phyloP scores from a whole-genome alignment of 2,797 vertebrate species.

The Macropodus opercularis region DNA sequence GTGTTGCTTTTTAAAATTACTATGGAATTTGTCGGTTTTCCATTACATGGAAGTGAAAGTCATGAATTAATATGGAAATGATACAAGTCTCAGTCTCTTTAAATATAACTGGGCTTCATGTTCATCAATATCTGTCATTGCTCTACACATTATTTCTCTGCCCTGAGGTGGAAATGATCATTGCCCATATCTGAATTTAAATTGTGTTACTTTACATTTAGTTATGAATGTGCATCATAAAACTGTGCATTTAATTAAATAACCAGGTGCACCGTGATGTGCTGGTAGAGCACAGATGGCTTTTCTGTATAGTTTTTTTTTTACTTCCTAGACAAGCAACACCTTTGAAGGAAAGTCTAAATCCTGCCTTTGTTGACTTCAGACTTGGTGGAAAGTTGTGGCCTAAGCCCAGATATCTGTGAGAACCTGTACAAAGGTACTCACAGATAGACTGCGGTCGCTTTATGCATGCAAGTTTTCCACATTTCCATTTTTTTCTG shows the following conservation, averaged over 20 bases:
- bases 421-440: constrained; percentile 40
- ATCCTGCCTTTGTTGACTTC: constrained; percentile 38
- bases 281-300: not conserved
- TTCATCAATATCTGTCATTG: constrained; percentile 26
- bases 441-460: constrained; percentile 30
- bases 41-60: too few relatives aligned
- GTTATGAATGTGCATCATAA: not conserved
- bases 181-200: too few relatives aligned
- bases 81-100: constrained; percentile 6
- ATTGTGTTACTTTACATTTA: not conserved
- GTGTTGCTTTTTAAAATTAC: constrained; percentile 2
- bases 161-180: constrained; percentile 18
- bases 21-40: not conserved
- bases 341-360: constrained; percentile 30
- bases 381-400: constrained; percentile 18
- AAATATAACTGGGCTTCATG: not conserved
- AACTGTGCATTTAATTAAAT: not conserved
- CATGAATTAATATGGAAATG: constrained; percentile 10
- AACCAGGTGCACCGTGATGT: not conserved
- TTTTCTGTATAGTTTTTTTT: not conserved
- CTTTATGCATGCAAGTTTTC: constrained; percentile 18
- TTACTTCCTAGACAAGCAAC: constrained; percentile 11
- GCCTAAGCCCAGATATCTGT: constrained; percentile 23
- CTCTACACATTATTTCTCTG: constrained; percentile 30
- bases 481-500: constrained; percentile 32